Evolutionary conservation across 2,888 invertebrate species (phyloP).

Genomic region (Leptogaster cylindrica): DNA sequence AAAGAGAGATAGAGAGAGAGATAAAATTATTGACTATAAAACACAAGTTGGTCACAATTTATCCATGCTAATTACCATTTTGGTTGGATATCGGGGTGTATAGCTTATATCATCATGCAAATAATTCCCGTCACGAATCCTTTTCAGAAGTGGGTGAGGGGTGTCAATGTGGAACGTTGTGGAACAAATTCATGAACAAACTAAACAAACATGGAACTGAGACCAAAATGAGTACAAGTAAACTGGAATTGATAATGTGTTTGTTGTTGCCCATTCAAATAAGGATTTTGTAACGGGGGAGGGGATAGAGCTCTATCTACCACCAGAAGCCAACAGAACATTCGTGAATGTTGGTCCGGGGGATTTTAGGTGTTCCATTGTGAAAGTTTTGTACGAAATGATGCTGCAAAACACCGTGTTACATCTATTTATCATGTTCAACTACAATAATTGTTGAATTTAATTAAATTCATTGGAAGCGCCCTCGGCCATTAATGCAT

Average conservation of each 20-base stretch:
- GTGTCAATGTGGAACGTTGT: no score
- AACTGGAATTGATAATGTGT: conserved; percentile 45
- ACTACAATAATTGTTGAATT: conserved; percentile 49
- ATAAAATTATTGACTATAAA: conserved; percentile 40
- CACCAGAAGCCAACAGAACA: conserved; percentile 12
- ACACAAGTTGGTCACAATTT: conserved; percentile 39
- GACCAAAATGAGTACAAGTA: conserved; percentile 43
- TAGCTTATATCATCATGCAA: conserved; percentile 15
- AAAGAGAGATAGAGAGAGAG: neutral
- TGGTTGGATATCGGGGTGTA: no score
- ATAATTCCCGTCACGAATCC: conserved; percentile 11
- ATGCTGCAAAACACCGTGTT: conserved; percentile 48
- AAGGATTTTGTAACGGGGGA: no score
- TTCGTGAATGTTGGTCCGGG: neutral
- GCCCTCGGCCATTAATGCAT: conserved; percentile 35
- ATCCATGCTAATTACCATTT: conserved; percentile 42
- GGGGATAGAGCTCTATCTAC: no score
- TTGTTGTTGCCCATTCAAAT: no score
- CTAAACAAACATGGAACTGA: conserved; percentile 45
- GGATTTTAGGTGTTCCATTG: conserved; percentile 17
- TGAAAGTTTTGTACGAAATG: conserved; percentile 37
- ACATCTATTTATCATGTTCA: conserved; percentile 49
- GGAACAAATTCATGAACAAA: conserved; percentile 46
- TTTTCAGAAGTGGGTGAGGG: no score
- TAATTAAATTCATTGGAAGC: conserved; percentile 48